Evolutionary conservation across 1,140 invertebrate species (phyloP).

Genomic region (Chironomus tepperi): DNA sequence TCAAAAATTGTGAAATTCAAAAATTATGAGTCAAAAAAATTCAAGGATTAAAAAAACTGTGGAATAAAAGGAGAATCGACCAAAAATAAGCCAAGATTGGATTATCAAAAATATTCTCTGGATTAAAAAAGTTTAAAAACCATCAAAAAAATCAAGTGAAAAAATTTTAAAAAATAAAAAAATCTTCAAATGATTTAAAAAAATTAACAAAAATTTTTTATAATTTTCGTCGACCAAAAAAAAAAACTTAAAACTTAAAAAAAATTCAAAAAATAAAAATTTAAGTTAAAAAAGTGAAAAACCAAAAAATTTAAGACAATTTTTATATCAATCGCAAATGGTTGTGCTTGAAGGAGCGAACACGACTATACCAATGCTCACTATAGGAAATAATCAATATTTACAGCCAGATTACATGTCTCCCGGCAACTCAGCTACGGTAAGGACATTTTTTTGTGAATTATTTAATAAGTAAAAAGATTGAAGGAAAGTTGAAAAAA

Average conservation of each 20-base stretch:
- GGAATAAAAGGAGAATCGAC: too few species aligned
- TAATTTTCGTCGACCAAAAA: background rate
- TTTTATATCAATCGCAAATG: slow-evolving; percentile 51
- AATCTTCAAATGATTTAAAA: background rate
- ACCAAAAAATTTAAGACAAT: background rate
- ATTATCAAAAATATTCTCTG: too few species aligned
- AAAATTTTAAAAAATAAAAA: background rate
- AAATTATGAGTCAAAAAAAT: too few species aligned
- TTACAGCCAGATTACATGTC: slow-evolving; percentile 87
- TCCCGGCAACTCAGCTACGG: slow-evolving; percentile 74
- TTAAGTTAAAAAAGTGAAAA: background rate
- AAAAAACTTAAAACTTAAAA: too few species aligned
- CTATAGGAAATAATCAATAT: slow-evolving; percentile 83
- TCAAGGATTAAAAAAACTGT: too few species aligned
- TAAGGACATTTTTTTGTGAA: slow-evolving; percentile 49
- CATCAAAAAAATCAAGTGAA: too few species aligned
- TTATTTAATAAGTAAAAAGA: slow-evolving; percentile 26
- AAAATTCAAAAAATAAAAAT: background rate
- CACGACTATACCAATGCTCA: slow-evolving; percentile 54
- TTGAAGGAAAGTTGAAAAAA: slow-evolving; percentile 24
- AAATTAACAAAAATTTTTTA: background rate
- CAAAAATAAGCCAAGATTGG: too few species aligned
- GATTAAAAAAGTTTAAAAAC: too few species aligned
- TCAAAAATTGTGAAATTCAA: too few species aligned
- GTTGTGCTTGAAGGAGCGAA: slow-evolving; percentile 83